Percentiles rank a stretch among this genome's conserved stretches.
Evolutionary conservation across 2,113 vertebrate species (phyloP).

Genomic region (Centropus unirufus): DNA sequence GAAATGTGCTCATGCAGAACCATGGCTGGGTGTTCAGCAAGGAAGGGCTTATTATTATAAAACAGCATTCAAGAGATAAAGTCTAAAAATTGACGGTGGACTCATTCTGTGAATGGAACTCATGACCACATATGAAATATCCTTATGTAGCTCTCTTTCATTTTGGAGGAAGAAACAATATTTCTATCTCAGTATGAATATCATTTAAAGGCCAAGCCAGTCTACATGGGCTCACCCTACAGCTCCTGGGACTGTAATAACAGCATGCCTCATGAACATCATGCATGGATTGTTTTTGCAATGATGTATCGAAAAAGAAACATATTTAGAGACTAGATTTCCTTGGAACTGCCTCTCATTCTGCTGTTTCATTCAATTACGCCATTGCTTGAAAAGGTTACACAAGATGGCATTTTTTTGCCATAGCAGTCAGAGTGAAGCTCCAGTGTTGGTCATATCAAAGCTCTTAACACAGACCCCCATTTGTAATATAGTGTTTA

Average conservation of each 20-base stretch:
- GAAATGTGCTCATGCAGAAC: constrained; percentile 17
- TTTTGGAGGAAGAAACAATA: not conserved
- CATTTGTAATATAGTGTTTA: not conserved
- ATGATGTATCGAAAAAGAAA: constrained; percentile 22
- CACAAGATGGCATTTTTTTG: constrained; percentile 9
- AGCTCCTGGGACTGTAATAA: constrained; percentile 30
- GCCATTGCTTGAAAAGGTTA: constrained; percentile 43
- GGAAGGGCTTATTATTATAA: constrained; percentile 17
- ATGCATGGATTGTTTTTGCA: constrained; percentile 27
- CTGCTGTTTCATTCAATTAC: constrained; percentile 8
- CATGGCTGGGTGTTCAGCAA: not conserved
- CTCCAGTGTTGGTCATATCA: constrained; percentile 2
- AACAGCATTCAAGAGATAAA: constrained; percentile 15
- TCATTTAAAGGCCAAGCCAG: constrained; percentile 13
- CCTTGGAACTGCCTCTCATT: constrained; percentile 13
- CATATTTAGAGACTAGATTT: not conserved
- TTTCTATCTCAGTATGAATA: not conserved
- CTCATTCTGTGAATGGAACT: not conserved
- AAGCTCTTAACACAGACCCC: not conserved
- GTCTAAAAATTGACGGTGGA: not conserved
- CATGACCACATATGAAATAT: not conserved
- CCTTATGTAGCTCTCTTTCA: not conserved
- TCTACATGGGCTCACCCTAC: not conserved
- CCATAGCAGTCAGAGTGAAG: not conserved
- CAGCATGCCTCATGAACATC: constrained; percentile 38